phyloP scores from a whole-genome alignment of 2,797 vertebrate genomes.

The Scyliorhinus canicula region DNA sequence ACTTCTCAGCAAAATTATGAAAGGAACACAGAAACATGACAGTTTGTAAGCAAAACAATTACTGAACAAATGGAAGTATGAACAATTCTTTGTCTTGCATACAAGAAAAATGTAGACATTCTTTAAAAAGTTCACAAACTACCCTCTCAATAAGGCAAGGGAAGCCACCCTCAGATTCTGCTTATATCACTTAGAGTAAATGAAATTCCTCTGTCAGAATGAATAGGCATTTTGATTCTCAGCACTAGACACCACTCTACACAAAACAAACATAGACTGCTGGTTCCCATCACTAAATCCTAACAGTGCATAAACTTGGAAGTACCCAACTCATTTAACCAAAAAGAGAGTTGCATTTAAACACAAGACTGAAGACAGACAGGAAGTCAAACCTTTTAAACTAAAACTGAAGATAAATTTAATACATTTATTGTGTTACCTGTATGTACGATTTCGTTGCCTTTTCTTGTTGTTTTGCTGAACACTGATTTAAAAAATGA shows the following conservation, averaged over 20 bases:
- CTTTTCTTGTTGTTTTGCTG: not conserved
- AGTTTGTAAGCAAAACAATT: not conserved
- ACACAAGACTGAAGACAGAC: not conserved
- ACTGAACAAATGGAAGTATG: not conserved
- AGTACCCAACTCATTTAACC: not conserved
- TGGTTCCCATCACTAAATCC: conserved; percentile 19
- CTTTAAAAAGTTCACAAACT: not conserved
- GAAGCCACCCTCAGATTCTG: not conserved
- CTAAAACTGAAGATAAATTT: not conserved
- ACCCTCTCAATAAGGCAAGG: not conserved
- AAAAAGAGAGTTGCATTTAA: not conserved
- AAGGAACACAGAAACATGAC: not conserved
- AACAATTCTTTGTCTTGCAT: not conserved
- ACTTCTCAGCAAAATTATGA: not conserved
- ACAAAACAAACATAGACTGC: not conserved
- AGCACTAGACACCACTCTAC: not conserved
- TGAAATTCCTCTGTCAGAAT: conserved; percentile 8
- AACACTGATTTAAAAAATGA: not conserved
- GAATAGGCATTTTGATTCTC: not conserved
- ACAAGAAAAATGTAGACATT: not conserved
- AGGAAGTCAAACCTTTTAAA: not conserved
- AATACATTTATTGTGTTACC: not conserved
- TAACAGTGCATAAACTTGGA: not conserved
- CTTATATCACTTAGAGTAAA: not conserved
- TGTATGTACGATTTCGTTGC: not conserved